Percentiles rank a stretch among this genome's conserved stretches.
Evolutionary conservation across 2,888 invertebrate genomes (phyloP).

Genomic region (Oxycera nigricornis): DNA sequence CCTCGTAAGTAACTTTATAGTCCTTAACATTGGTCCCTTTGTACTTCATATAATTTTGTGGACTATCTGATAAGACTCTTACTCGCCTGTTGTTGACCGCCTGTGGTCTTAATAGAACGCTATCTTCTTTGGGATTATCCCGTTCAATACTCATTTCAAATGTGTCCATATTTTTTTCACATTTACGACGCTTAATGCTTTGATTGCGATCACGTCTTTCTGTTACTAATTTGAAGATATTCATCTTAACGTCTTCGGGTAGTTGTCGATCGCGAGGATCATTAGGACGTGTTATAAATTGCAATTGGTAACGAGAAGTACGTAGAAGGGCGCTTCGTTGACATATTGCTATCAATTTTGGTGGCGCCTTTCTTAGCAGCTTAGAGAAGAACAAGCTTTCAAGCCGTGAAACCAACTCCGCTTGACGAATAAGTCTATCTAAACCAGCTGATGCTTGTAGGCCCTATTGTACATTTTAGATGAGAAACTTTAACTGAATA

Average conservation of each 20-base stretch:
- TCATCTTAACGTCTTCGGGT: conserved; percentile 77
- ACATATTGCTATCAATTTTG: conserved; percentile 69
- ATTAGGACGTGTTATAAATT: conserved; percentile 79
- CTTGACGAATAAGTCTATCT: conserved; percentile 80
- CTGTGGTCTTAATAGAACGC: conserved; percentile 38
- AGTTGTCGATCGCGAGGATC: conserved; percentile 81
- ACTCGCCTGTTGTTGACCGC: conserved; percentile 29
- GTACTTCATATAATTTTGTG: conserved; percentile 33
- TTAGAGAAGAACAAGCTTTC: conserved; percentile 85
- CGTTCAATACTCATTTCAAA: conserved; percentile 52
- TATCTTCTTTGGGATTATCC: conserved; percentile 36
- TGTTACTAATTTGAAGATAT: conserved; percentile 76
- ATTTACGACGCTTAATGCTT: conserved; percentile 64
- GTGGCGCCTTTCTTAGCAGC: conserved; percentile 72
- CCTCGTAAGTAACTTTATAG: conserved; percentile 1
- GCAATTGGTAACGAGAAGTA: conserved; percentile 75
- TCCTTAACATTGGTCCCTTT: not conserved
- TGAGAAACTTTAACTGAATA: not conserved
- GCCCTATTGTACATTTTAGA: conserved; percentile 60
- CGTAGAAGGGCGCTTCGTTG: conserved; percentile 78
- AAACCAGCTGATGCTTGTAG: conserved; percentile 80
- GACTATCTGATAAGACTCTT: conserved; percentile 42
- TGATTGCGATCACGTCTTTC: conserved; percentile 70
- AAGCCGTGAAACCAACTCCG: conserved; percentile 80
- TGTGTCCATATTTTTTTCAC: conserved; percentile 58